Evolutionary conservation across 1,140 invertebrate species (phyloP).

Genomic region (Whitmania pigra): DNA sequence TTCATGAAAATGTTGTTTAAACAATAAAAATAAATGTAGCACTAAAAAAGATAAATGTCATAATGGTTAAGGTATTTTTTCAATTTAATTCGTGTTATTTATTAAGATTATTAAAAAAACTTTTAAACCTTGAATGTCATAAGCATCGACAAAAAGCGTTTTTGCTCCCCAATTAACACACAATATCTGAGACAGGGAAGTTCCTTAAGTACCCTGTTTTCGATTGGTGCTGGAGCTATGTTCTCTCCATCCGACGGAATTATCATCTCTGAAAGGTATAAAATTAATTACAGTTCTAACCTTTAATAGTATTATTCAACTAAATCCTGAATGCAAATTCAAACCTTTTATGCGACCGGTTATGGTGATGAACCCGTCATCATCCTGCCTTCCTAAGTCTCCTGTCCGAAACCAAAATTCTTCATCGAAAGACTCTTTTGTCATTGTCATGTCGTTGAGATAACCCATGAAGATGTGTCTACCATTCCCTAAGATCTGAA

Average conservation of each 20-base stretch:
- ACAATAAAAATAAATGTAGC: too few species aligned
- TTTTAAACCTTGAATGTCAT: constrained; percentile 62
- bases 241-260: constrained; percentile 89
- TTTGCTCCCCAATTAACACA: constrained; percentile 69
- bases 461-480: constrained; percentile 80
- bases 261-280: constrained; percentile 54
- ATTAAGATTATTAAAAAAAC: background rate
- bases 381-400: constrained; percentile 65
- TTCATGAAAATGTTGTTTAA: constrained; percentile 40
- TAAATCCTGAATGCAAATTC: background rate
- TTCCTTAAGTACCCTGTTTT: constrained; percentile 62
- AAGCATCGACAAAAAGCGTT: constrained; percentile 70
- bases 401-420: constrained; percentile 68
- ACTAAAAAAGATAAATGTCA: too few species aligned
- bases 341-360: constrained; percentile 67
- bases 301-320: background rate
- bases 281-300: too few species aligned
- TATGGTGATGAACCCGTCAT: constrained; percentile 60
- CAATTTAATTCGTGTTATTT: background rate
- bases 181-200: constrained; percentile 63
- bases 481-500: constrained; percentile 56
- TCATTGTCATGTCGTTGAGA: constrained; percentile 61
- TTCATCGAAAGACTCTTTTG: constrained; percentile 55
- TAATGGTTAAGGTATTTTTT: background rate
- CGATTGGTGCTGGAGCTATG: constrained; percentile 70